A percentile compares a stretch with the other conserved stretches of the same genome.
phyloP scores from a whole-genome alignment of 2,113 vertebrate genomes.

The Elephas maximus region DNA sequence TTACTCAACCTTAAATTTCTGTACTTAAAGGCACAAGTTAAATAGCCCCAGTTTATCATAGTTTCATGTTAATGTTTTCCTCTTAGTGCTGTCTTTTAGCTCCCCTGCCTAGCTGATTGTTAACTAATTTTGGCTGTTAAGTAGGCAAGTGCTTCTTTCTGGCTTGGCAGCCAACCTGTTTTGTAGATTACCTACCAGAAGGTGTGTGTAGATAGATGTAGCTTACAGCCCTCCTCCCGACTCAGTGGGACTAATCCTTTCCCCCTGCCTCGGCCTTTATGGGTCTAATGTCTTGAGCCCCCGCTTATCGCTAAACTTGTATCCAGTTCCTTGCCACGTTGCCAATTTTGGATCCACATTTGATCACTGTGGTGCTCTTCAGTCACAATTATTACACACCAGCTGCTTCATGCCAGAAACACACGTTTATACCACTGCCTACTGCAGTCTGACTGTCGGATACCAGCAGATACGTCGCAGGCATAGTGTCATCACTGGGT shows the following conservation, averaged over 20 bases:
- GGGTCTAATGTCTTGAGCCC: constrained; percentile 65
- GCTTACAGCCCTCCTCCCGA: constrained; percentile 70
- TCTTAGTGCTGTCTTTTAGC: constrained; percentile 51
- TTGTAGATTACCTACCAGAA: constrained; percentile 78
- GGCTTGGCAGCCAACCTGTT: constrained; percentile 50
- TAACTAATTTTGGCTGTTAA: constrained; percentile 73
- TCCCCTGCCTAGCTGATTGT: constrained; percentile 71
- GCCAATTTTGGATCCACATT: constrained; percentile 54
- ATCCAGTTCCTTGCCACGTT: constrained; percentile 57
- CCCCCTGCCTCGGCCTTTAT: constrained; percentile 63
- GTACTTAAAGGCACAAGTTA: constrained; percentile 80
- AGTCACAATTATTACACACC: constrained; percentile 77
- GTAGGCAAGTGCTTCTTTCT: constrained; percentile 63
- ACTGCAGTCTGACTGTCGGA: constrained; percentile 54
- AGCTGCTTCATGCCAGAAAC: constrained; percentile 38
- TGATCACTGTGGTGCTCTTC: constrained; percentile 49
- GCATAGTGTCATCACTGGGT: not conserved
- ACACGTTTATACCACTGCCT: constrained; percentile 21
- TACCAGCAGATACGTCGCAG: not conserved
- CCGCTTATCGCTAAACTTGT: constrained; percentile 62
- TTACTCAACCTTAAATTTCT: constrained; percentile 86
- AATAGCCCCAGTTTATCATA: constrained; percentile 83
- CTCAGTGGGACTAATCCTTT: constrained; percentile 77
- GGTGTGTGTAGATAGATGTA: constrained; percentile 59
- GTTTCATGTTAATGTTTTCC: constrained; percentile 72